Evolutionary conservation across 2,888 invertebrate genomes (phyloP), one percentile per base, ranked within the genome.

Genomic region (Calliscelio sp.): DNA sequence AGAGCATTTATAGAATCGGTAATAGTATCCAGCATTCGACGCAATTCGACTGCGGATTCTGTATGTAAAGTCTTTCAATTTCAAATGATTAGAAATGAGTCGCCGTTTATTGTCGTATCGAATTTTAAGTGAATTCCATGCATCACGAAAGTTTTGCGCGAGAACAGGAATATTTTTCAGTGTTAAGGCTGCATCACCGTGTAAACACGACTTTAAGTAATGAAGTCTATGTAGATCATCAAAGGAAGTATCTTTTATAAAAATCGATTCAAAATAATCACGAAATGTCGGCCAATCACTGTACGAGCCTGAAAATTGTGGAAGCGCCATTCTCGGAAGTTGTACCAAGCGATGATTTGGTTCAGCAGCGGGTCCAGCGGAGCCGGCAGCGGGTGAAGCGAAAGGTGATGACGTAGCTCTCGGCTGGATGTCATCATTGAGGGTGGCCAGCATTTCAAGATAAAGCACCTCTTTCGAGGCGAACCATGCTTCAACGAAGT

Each of bases 31-130:
- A 66, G 32, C 16, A 66, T 5, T 1, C 7, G 7, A 16, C 16
- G 44, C 2, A 51, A 16, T 0, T 28, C 35, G 1, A 0, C 14
- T 0, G 32, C 44, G 3, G 46, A 65, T 38, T 65, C 63, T 3
- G 8, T 8, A 2, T 7, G 4, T 14, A 61, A 24, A 11, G 7
- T 2, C 2, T 61, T 41, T 1, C 38, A 41, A 11, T 14, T 6
- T n/a, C 25, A 65, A 25, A 46, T 46, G 18, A 1, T 11, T 16
- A 5, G 3, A 7, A n/a, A 46, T 46, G 2, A 44, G n/a, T 25
- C 41, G 24, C n/a, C 46, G 65, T 11, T 46, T 25, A 16, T 65
- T 65, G 18, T 65, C 25, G 16, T 22, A 65, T 0, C 65, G 63
- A 10, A 6, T 10, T 11, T 2, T 44, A 0, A 41, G 25, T 4